Evolutionary conservation across 92 coral and sea anemone species (phyloP).

Genomic region (Muricea muricata): DNA sequence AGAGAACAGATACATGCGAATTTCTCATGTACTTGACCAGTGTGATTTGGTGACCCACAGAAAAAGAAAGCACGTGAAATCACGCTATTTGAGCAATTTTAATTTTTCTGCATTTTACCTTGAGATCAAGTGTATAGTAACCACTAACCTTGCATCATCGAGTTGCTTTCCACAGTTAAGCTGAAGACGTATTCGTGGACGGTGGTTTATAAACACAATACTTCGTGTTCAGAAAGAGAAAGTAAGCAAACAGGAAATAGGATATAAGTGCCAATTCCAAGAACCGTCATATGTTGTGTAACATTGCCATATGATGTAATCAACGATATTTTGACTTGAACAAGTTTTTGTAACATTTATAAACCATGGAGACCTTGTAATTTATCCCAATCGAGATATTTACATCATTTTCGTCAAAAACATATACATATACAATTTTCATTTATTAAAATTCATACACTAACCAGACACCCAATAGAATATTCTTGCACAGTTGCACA

Average conservation of each 20-base stretch:
- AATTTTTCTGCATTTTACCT: neutral
- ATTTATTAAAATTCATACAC: too few species aligned
- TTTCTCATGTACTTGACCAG: neutral
- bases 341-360: too few species aligned
- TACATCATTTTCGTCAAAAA: neutral
- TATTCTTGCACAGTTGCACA: too few species aligned
- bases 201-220: neutral
- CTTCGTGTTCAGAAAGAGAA: neutral
- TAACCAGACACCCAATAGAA: too few species aligned
- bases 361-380: too few species aligned
- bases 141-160: neutral
- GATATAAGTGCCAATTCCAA: neutral
- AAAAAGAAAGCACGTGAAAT: neutral
- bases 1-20: too few species aligned
- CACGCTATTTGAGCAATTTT: too few species aligned
- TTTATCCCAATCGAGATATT: neutral
- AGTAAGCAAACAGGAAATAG: slow-evolving; percentile 7
- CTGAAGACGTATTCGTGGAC: too few species aligned
- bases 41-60: too few species aligned
- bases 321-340: neutral
- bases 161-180: too few species aligned
- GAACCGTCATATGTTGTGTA: neutral
- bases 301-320: neutral
- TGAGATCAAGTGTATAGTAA: neutral
- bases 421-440: neutral